These are phyloP conservation scores for Varanus komodoensis DNA, from an alignment of 2,113 vertebrate species.

Conservation along the genomic window DNA sequence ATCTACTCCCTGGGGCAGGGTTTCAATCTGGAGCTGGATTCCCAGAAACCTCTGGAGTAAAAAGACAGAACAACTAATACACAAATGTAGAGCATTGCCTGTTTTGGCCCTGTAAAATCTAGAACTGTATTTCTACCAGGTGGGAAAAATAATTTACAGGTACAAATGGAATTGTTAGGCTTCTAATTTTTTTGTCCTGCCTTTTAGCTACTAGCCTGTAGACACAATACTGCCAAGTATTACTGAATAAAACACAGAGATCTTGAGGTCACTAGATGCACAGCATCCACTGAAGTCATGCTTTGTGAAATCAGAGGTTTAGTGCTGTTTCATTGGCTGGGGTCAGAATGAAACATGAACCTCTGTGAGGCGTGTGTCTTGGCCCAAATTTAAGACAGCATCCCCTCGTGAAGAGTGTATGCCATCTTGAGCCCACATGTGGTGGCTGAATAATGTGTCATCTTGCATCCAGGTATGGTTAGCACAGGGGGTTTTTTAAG, in stretches of 20 bases:
- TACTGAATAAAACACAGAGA: not conserved
- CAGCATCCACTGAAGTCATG: not conserved
- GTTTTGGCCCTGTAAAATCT: not conserved
- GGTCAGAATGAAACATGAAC: not conserved
- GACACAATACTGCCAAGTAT: not conserved
- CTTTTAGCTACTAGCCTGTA: not conserved
- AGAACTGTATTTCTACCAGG: not conserved
- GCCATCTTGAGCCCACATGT: not conserved
- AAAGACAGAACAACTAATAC: no score
- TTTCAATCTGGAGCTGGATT: no score
- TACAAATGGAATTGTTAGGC: not conserved
- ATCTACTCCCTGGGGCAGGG: no score
- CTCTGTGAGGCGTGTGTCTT: not conserved
- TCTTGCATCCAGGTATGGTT: constrained; percentile 9
- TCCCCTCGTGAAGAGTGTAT: not conserved
- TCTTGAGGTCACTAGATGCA: constrained; percentile 15
- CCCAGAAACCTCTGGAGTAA: no score
- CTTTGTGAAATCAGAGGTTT: constrained; percentile 5
- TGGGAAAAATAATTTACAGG: not conserved
- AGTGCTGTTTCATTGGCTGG: not conserved
- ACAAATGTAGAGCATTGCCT: no score
- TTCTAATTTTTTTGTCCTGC: not conserved
- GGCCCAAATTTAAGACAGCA: not conserved
- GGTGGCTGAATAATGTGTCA: not conserved
- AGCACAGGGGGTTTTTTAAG: not conserved